Evolutionary conservation across 2,113 vertebrate species (phyloP), one percentile per base, ranked within the genome.

Genomic region (Eclectus roratus): DNA sequence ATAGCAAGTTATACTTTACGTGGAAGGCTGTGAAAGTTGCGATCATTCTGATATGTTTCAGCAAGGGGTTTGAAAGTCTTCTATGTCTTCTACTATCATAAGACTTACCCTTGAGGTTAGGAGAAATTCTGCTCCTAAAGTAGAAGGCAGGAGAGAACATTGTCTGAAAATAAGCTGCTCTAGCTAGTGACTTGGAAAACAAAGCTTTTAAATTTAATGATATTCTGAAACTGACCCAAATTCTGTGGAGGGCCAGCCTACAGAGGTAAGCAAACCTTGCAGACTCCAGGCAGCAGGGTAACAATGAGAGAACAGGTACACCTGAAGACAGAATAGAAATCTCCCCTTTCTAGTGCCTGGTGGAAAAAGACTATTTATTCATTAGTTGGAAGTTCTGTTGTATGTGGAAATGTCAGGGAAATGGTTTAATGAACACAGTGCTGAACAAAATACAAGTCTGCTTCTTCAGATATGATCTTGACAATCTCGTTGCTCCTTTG

Each of bases 181-280:
- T 71, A 55, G 15, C 23, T 24, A 88, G 53, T 29, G 55, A 73
- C 49, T 76, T 77, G 28, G 41, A 91, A 95, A 83, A 88, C 35
- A 88, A 77, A 93, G 18, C 25, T 88, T 83, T 86, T 73, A 68
- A 80, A 90, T 19, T 56, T 70, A 88, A 85, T 53, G 20, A 28
- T 86, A 85, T 73, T 93, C 76, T 78, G 60, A 88, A 93, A 90
- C 43, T 46, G 60, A 78, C 65, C 27, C 80, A 95, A 91, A 81
- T 86, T 80, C 47, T 47, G 50, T 37, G 13, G 24, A 82, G 24
- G 46, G 41, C 17, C 44, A 83, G 58, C 28, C 76, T 90, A 66
- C 37, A 80, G 31, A 83, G 37, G 16, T 50, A 80, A 88, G 47
- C 6, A 86, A 47, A 81, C 11, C 69, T 63, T 47, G 44, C 25